Evolutionary conservation across 1,140 invertebrate species (phyloP).

Genomic region (Camponotus floridanus): DNA sequence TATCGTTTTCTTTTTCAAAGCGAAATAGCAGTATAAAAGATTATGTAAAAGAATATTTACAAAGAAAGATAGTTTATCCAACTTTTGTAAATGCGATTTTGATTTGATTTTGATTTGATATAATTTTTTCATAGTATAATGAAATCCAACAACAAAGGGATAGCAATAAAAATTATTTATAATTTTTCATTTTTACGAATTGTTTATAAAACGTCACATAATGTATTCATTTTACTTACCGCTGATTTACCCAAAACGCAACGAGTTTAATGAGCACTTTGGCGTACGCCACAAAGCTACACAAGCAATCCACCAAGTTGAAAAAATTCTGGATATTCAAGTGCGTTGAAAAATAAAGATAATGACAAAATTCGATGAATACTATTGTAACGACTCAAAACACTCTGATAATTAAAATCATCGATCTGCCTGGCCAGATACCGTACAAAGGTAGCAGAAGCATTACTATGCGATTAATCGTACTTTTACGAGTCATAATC

Average conservation of each 20-base stretch:
- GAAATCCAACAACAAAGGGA: neutral
- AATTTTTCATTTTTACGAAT: neutral
- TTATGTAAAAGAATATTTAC: too few relatives aligned
- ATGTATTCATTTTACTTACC: neutral
- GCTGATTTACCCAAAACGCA: conserved; percentile 37
- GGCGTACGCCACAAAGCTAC: conserved; percentile 10
- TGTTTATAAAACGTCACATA: neutral
- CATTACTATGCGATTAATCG: conserved; percentile 29
- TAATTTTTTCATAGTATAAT: neutral
- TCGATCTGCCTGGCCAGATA: conserved; percentile 18
- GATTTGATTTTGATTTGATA: neutral
- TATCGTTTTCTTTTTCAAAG: neutral
- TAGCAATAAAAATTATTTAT: neutral
- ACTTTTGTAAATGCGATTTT: too few relatives aligned
- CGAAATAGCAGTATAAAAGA: neutral
- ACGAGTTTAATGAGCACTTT: neutral
- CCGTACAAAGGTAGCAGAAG: conserved; percentile 25
- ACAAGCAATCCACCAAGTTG: conserved; percentile 39
- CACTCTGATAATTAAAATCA: neutral
- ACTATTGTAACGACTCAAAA: conserved; percentile 3
- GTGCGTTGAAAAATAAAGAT: conserved; percentile 15
- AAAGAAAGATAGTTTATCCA: neutral
- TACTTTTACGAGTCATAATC: conserved; percentile 2
- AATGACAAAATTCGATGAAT: conserved; percentile 6
- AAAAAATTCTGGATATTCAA: conserved; percentile 11